Evolutionary conservation across 2,797 vertebrate species (phyloP).

Genomic region (Argya squamiceps): DNA sequence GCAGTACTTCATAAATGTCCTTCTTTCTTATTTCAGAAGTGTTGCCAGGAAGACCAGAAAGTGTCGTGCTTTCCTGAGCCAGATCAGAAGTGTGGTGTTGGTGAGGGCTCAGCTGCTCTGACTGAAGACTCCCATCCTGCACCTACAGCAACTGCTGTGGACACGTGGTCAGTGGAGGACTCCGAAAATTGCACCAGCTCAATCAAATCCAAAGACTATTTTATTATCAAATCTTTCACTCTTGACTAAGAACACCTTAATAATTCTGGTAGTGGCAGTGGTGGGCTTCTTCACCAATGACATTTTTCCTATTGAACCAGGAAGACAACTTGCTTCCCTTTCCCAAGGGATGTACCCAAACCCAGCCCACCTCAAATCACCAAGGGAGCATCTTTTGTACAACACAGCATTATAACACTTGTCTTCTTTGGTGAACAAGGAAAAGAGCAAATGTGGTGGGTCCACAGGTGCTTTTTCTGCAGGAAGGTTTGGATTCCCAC

Average conservation of each 20-base stretch:
- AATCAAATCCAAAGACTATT: not conserved
- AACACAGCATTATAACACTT: fast-evolving
- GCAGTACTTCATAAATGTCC: not conserved
- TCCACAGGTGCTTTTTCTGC: not conserved
- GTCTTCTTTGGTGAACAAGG: not conserved
- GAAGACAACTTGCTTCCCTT: not conserved
- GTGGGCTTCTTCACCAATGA: not conserved
- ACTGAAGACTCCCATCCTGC: not conserved
- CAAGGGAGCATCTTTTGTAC: fast-evolving
- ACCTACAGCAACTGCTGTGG: not conserved
- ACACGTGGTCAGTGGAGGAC: not conserved
- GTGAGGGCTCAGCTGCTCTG: not conserved
- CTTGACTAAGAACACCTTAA: not conserved
- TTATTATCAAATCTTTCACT: not conserved
- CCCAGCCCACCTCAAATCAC: not conserved
- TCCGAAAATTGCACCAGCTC: not conserved
- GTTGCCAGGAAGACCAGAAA: not conserved
- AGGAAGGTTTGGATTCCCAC: not conserved
- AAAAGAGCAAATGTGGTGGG: not conserved
- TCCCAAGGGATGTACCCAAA: not conserved
- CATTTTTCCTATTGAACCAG: not conserved
- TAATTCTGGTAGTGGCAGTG: not conserved
- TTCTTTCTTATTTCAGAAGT: constrained; percentile 38
- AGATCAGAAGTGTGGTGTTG: not conserved
- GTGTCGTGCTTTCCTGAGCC: not conserved